Evolutionary conservation across 2,113 vertebrate genomes (phyloP).

Genomic region (Pangasianodon hypophthalmus): DNA sequence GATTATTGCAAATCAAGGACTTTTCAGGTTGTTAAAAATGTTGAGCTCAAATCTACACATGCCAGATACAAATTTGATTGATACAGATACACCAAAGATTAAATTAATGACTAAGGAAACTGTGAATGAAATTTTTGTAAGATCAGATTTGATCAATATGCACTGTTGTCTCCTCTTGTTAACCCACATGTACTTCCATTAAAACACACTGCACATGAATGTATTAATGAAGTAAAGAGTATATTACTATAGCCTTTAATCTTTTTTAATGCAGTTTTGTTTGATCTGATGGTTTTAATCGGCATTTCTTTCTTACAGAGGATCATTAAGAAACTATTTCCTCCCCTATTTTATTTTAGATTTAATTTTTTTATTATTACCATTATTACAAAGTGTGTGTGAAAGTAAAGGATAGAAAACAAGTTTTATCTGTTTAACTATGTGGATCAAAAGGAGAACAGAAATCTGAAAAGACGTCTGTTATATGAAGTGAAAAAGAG

Average conservation of each 20-base stretch:
- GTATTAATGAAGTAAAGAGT: background rate
- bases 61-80: no score
- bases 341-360: background rate
- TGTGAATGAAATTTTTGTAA: no score
- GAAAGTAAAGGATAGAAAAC: background rate
- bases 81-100: no score
- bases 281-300: background rate
- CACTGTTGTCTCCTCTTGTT: background rate
- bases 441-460: background rate
- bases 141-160: no score
- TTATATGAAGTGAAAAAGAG: background rate
- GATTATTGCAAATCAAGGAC: background rate
- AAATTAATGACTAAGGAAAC: no score
- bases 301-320: background rate
- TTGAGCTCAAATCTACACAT: no score
- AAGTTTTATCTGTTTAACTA: background rate
- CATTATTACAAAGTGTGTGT: background rate
- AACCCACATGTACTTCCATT: background rate
- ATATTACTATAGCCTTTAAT: background rate
- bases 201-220: background rate
- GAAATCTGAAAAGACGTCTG: background rate
- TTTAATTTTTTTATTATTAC: background rate
- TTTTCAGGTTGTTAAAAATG: background rate
- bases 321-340: background rate
- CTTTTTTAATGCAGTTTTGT: background rate